Conservation (phyloP, 2,888 invertebrate species). For the Monochamus alternatus region DNA sequence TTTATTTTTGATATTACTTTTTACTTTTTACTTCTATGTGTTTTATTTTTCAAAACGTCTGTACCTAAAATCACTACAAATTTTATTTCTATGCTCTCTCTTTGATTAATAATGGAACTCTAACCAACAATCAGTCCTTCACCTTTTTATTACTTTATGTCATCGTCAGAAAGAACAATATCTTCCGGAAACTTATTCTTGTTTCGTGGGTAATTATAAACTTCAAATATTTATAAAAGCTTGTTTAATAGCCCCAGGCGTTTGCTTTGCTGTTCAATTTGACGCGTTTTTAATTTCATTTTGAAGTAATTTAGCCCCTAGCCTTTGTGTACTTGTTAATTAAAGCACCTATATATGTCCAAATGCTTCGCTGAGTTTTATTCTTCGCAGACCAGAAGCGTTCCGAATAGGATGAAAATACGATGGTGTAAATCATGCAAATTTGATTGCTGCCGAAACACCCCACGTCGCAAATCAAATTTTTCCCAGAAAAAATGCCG, state of each 20-base stretch:
- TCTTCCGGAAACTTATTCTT: too few relatives aligned
- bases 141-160: too few relatives aligned
- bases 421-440: background rate
- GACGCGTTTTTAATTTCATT: slow-evolving; percentile 13
- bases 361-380: background rate
- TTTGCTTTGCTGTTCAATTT: slow-evolving; percentile 5
- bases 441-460: background rate
- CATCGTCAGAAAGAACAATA: too few relatives aligned
- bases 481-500: background rate
- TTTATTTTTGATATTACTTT: too few relatives aligned
- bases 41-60: too few relatives aligned
- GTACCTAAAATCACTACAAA: too few relatives aligned
- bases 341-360: background rate
- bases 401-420: background rate
- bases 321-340: slow-evolving; percentile 5
- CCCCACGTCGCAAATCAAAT: background rate
- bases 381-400: background rate
- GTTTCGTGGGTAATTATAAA: background rate
- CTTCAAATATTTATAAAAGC: slow-evolving; percentile 13
- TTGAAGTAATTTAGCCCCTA: background rate
- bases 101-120: too few relatives aligned
- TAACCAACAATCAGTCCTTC: too few relatives aligned
- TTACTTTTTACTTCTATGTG: too few relatives aligned
- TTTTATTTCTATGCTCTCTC: too few relatives aligned
- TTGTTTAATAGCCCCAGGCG: background rate